These are phyloP conservation scores for Halocaridina rubra DNA, from an alignment of 2,888 invertebrate species.

Conservation along the genomic window DNA sequence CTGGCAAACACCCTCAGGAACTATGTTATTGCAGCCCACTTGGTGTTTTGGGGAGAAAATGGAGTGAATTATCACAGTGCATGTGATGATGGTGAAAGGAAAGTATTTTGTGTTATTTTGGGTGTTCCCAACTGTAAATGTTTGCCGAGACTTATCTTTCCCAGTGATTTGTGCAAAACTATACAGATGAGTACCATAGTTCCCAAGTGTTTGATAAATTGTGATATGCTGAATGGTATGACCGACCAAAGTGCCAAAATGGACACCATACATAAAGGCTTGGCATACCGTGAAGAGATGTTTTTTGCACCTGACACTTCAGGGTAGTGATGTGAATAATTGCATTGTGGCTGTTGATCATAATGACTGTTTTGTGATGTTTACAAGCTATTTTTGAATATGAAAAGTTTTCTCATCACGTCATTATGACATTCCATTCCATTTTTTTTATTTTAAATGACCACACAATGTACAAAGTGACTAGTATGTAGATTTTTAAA, in stretches of 20 bases:
- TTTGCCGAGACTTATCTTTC: no score
- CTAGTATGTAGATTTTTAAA: constrained; percentile 47
- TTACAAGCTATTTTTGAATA: constrained; percentile 38
- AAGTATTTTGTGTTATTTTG: not conserved
- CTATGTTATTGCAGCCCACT: not conserved
- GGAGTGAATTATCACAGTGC: not conserved
- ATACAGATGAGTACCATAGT: no score
- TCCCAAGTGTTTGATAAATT: not conserved
- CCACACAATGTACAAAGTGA: constrained; percentile 60
- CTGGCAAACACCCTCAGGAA: not conserved
- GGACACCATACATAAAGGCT: not conserved
- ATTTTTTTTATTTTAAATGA: constrained; percentile 37
- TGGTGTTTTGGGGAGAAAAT: no score
- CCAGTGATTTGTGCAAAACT: no score
- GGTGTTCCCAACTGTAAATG: no score
- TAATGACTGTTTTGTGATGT: constrained; percentile 35
- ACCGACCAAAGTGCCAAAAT: not conserved
- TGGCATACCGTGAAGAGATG: not conserved
- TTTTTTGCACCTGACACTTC: not conserved
- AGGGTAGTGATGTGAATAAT: constrained; percentile 15
- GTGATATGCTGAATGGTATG: not conserved
- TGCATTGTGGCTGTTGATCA: not conserved
- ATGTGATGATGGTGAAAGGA: not conserved
- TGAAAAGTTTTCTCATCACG: constrained; percentile 9
- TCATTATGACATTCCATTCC: constrained; percentile 52